Base-by-base conservation (phyloP, 2,797 vertebrate species). In the Phrynocephalus vlangalii region DNA sequence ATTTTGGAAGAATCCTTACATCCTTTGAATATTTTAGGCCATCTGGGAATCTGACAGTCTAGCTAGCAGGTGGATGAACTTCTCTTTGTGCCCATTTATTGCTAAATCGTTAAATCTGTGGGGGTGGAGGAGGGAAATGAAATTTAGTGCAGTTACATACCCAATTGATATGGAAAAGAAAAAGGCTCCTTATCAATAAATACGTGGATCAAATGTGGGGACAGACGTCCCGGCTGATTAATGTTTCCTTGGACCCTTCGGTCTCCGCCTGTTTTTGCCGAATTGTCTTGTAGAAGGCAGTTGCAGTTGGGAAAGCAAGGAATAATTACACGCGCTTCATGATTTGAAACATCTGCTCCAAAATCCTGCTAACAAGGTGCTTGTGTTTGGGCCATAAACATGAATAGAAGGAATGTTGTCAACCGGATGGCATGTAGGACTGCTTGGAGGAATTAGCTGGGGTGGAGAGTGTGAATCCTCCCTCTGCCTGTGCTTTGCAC, bases 91-190 rank as follows among this genome's bases (percentile, higher is more conserved):
- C 9, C 38, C 2, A 56, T 52, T 30, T 13, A 22, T 30, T 76
- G 26, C 30, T 28, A 66, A 77, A 56, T 72, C 26, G 28, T 50
- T 77, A 7, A 7, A 4, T 38, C 6, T 87, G 85, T 30, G 86
- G 79, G n/a, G 67, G 15, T n/a, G 5, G 6, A 71, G 86, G 82
- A 90, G 82, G 9, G 85, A 84, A 91, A 90, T 86, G 79, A 88
- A n/a, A 44, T 13, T 91, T 90, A 85, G 75, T 76, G 20, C 68
- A 63, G 4, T 83, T 94, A 72, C 66, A 92, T 81, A n/a, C 73
- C 44, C 22, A 76, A 16, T 68, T 89, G 16, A 15, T 15, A 5
- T 28, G 38, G 38, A 44, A 52, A 48, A 8, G 20, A 83, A 48
- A 5, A 78, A 7, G 18, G 30, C 0, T 44, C 6, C 1, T 10